phyloP scores from a whole-genome alignment of 2,888 invertebrate species.

The Stenichneumon culpator region DNA sequence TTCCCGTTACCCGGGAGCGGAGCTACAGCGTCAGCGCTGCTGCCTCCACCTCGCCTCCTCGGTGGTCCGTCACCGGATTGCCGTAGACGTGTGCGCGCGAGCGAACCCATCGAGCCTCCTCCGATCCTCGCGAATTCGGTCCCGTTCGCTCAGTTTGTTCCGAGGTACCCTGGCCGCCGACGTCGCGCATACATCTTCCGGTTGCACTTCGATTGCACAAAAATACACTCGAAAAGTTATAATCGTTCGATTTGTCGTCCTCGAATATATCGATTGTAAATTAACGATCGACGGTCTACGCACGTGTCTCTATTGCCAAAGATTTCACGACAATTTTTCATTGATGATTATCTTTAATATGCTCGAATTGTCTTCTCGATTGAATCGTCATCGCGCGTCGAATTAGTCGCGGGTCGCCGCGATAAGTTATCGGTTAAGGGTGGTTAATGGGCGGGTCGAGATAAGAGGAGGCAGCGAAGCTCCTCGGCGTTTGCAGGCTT shows the following conservation, averaged over 20 bases:
- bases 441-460: not conserved
- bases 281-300: not conserved
- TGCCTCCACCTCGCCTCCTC: slow-evolving; percentile 3
- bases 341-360: not conserved
- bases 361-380: too few relatives aligned
- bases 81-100: slow-evolving; percentile 54
- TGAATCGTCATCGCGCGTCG: too few relatives aligned
- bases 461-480: not conserved
- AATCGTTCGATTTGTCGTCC: not conserved
- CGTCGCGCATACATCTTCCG: slow-evolving; percentile 26
- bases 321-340: not conserved
- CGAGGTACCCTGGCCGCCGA: slow-evolving; percentile 45
- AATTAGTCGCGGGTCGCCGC: too few relatives aligned
- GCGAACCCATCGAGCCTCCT: slow-evolving; percentile 20
- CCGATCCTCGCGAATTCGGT: slow-evolving; percentile 53
- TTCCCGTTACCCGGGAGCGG: slow-evolving; percentile 67
- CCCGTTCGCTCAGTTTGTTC: slow-evolving; percentile 53
- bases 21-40: slow-evolving; percentile 25
- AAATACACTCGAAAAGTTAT: not conserved
- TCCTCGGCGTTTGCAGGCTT: not conserved
- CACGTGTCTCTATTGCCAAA: not conserved
- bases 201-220: not conserved
- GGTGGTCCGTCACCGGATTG: slow-evolving; percentile 13
- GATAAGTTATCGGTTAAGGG: not conserved
- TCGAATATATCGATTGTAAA: not conserved